Conservation (phyloP, 2,797 vertebrate genomes). For the Stomatorhinus walkeri region DNA sequence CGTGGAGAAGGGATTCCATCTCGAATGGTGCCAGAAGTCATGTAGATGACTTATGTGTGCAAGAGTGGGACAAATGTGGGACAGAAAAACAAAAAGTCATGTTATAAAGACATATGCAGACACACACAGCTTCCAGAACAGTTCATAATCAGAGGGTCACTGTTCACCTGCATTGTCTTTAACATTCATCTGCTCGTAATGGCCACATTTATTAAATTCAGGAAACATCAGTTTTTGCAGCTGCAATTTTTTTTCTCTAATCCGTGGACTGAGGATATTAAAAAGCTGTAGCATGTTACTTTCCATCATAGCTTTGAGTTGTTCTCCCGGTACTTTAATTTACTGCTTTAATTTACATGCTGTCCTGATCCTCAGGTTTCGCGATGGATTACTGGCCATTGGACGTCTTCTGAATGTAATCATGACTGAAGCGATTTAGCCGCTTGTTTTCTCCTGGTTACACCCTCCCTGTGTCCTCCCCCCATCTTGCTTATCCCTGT, state of each 20-base stretch:
- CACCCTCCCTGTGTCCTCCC: neutral
- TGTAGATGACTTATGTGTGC: neutral
- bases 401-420: neutral
- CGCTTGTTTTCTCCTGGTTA: neutral
- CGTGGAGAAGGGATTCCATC: no score
- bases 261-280: neutral
- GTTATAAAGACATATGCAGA: neutral
- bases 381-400: neutral
- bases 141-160: neutral
- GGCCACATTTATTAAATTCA: neutral
- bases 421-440: neutral
- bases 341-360: neutral
- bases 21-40: neutral
- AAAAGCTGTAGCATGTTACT: neutral
- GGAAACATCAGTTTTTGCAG: neutral
- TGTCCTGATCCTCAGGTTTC: neutral
- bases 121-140: neutral
- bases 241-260: neutral
- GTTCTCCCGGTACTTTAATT: neutral
- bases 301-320: neutral
- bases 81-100: neutral
- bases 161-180: neutral
- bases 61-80: neutral
- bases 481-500: neutral
- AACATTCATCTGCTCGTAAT: neutral